Evolutionary conservation across 2,888 invertebrate species (phyloP).

Genomic region (Heliconius sara): DNA sequence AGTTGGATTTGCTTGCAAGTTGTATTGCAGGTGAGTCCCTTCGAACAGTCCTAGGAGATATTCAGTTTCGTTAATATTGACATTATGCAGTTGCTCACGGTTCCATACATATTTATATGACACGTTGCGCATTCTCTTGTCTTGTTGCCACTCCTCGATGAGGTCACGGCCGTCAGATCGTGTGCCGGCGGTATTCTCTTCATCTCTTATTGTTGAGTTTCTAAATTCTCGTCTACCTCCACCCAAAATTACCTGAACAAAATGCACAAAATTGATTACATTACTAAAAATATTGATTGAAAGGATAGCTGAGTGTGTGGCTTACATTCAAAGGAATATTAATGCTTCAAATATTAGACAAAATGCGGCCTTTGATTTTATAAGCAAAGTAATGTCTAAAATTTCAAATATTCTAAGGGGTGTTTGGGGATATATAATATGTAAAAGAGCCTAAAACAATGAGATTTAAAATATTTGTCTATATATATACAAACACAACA

Average conservation of each 20-base stretch:
- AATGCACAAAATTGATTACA: background rate
- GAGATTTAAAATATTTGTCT: no score
- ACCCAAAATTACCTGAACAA: conserved; percentile 86
- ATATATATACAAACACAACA: no score
- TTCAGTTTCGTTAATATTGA: conserved; percentile 79
- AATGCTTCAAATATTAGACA: no score
- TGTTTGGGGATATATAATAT: no score
- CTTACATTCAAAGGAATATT: no score
- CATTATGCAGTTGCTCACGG: conserved; percentile 80
- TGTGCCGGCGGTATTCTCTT: conserved; percentile 72
- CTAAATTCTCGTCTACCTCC: conserved; percentile 88
- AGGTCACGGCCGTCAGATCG: conserved; percentile 86
- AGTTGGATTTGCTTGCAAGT: conserved; percentile 79
- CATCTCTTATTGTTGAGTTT: conserved; percentile 80
- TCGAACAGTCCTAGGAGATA: conserved; percentile 86
- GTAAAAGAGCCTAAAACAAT: no score
- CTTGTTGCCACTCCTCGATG: conserved; percentile 86
- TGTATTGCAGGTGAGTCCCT: conserved; percentile 86
- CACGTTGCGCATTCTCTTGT: conserved; percentile 67
- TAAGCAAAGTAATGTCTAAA: no score
- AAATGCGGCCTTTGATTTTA: no score
- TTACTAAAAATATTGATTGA: background rate
- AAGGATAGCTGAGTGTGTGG: no score
- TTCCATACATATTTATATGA: conserved; percentile 83
- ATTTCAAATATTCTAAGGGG: no score